Percentiles rank a stretch among this genome's conserved stretches.
Evolutionary conservation across 2,888 invertebrate species (phyloP).

Genomic region (Quadroppia sp.): DNA sequence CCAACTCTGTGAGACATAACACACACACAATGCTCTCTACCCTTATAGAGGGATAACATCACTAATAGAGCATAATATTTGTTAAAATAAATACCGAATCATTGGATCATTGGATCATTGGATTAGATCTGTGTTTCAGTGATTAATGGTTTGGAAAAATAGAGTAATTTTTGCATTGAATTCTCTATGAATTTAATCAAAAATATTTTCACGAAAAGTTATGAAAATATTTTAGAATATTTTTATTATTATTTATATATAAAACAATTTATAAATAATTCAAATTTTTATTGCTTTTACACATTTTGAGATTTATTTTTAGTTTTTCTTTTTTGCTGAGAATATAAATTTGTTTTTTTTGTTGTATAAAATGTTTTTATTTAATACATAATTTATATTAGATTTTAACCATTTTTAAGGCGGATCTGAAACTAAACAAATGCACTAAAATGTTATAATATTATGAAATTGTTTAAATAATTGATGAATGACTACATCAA

Average conservation of each 20-base stretch:
- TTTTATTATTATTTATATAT: neutral
- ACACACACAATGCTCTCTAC: neutral
- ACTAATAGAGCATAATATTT: neutral
- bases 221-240: neutral
- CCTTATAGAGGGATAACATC: neutral
- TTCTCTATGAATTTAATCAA: neutral
- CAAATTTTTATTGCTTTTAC: neutral
- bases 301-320: neutral
- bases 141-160: neutral
- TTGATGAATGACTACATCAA: neutral
- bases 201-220: neutral
- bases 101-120: neutral
- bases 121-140: neutral
- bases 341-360: neutral
- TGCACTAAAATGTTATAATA: conserved; percentile 7
- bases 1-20: neutral
- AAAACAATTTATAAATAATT: neutral
- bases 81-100: too few relatives aligned
- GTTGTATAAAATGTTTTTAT: neutral
- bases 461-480: neutral
- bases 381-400: neutral
- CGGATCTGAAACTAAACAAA: conserved; percentile 9
- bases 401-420: conserved; percentile 8
- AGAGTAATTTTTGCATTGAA: neutral
- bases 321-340: too few relatives aligned